Evolutionary conservation across 2,797 vertebrate species (phyloP), one percentile per base, ranked within the genome.

Genomic region (Clarias laeviceps): DNA sequence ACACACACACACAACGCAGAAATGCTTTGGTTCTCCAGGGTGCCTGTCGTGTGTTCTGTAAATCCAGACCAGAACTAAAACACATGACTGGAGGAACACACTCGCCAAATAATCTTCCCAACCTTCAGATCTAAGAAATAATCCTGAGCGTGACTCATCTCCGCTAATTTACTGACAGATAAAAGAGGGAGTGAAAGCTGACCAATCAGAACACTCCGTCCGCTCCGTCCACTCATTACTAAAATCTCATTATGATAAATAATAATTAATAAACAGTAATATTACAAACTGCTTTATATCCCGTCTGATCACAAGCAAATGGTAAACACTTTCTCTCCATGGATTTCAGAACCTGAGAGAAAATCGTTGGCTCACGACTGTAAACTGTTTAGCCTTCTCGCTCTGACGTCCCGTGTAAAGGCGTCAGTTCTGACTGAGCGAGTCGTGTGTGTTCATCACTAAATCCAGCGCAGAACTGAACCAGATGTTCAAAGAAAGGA

Each of bases 31-130:
- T 81, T 81, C 37, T 81, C 40, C 72, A 66, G 37, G 8, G 37
- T 84, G 87, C 72, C 81, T 87, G 80, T 66, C 83, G 80, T 79
- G 59, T 20, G 70, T 18, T 73, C 24, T 68, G 40, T 66, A 65
- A 81, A 81, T 56, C 64, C 80, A 81, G 62, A 81, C 27, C 79
- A 66, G 73, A 80, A 65, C 77, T 50, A 65, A 82, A 79, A 17
- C 72, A 69, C 37, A 73, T 72, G 66, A 17, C 65, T 80, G 15
- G 45, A 64, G 59, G 57, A 68, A 64, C 40, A 27, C 70, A 18
- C 12, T 7, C 12, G 37, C 20, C 70, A 50, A 54, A 73, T 5
- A 45, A 15, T 45, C 70, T 50, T 73, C 27, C 40, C 24, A 15
- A 3, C 40, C 70, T 27, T 73, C 70, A 74, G 15, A 29, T 6